Conservation (phyloP, 1,140 invertebrate genomes). For the Brachionus rubens region DNA sequence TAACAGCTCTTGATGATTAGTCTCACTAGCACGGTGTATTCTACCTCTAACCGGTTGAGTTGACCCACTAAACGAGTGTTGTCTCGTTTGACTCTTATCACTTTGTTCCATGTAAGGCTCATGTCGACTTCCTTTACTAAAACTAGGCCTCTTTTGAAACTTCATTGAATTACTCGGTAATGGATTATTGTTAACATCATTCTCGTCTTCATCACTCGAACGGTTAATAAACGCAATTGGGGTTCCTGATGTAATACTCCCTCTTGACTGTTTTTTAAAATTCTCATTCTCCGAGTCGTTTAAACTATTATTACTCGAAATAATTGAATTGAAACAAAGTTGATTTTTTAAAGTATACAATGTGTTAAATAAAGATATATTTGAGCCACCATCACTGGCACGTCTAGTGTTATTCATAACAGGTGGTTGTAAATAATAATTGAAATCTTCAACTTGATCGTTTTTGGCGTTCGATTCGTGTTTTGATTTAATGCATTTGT, state of each 20-base stretch:
- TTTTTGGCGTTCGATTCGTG: neutral
- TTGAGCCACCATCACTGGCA: conserved; percentile 20
- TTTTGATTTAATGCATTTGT: conserved; percentile 32
- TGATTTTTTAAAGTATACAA: conserved; percentile 34
- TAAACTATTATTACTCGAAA: neutral
- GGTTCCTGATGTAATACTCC: conserved; percentile 9
- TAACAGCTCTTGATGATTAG: neutral
- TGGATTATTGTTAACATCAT: conserved; percentile 25
- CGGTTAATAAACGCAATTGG: neutral
- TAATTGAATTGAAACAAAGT: conserved; percentile 24
- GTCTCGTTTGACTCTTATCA: neutral
- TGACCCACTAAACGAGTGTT: neutral
- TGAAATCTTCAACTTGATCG: neutral
- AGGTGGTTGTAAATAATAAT: neutral
- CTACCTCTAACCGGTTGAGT: too few species aligned
- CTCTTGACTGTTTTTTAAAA: neutral
- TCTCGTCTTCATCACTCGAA: conserved; percentile 36
- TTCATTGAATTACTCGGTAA: conserved; percentile 18
- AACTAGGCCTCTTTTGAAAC: conserved; percentile 27
- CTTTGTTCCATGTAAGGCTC: conserved; percentile 15
- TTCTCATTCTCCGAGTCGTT: neutral
- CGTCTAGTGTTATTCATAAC: neutral
- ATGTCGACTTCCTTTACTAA: conserved; percentile 35
- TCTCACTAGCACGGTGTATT: neutral
- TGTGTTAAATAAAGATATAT: conserved; percentile 12